Conservation (phyloP, 2,113 vertebrate genomes). For the Pseudopipra pipra region DNA sequence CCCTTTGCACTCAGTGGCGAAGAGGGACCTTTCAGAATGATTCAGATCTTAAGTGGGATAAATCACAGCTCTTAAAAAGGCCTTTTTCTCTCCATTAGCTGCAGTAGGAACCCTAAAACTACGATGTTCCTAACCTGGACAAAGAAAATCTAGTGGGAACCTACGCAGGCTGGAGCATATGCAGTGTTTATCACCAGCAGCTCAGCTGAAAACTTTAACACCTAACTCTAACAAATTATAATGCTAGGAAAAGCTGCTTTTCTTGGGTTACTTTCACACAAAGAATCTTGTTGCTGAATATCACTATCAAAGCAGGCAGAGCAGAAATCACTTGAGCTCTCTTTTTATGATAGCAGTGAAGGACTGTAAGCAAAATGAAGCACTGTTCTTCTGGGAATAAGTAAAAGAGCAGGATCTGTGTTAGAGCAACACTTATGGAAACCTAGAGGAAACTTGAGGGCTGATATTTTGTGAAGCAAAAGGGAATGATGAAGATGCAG, state of each 20-base stretch:
- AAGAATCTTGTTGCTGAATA: slow-evolving; percentile 12
- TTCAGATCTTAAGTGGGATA: neutral
- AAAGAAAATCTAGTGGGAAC: slow-evolving; percentile 5
- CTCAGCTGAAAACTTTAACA: slow-evolving; percentile 43
- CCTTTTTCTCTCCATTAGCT: neutral
- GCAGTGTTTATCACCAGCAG: slow-evolving; percentile 32
- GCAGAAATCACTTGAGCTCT: slow-evolving; percentile 1
- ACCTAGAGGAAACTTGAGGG: neutral
- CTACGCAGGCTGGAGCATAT: neutral
- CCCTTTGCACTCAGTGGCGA: neutral
- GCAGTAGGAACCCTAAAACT: neutral
- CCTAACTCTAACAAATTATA: slow-evolving; percentile 13
- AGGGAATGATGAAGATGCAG: neutral
- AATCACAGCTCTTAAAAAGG: neutral
- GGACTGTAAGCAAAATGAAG: slow-evolving; percentile 15
- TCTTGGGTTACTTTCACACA: slow-evolving; percentile 45
- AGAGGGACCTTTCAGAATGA: neutral
- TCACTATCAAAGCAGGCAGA: slow-evolving; percentile 35
- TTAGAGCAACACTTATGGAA: neutral
- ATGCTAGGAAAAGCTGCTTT: slow-evolving; percentile 39
- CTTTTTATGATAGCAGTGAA: neutral
- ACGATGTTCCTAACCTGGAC: neutral
- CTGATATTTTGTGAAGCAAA: neutral
- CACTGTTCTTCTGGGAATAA: neutral
- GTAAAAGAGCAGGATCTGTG: neutral